These are phyloP conservation scores for Orcinus orca DNA, from an alignment of 2,113 vertebrate species.

Conservation along the genomic window DNA sequence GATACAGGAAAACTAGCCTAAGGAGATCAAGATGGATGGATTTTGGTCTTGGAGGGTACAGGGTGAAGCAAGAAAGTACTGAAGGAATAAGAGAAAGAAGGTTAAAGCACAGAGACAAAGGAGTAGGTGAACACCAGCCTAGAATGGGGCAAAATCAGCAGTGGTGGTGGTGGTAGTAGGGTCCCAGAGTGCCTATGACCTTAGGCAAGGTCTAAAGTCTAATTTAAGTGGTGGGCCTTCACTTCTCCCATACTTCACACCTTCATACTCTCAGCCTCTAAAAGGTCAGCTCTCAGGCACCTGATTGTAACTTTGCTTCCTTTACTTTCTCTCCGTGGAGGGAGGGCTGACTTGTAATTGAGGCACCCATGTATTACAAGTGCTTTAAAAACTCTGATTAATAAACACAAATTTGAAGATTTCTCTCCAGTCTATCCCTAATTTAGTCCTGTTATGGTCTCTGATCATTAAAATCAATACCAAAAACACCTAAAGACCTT, in stretches of 20 bases:
- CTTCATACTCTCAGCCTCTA: not conserved
- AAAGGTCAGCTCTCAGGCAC: not conserved
- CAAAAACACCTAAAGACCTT: not conserved
- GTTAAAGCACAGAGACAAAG: constrained; percentile 35
- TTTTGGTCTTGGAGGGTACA: not conserved
- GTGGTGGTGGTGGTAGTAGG: too few species aligned
- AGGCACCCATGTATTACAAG: not conserved
- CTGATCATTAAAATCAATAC: constrained; percentile 33
- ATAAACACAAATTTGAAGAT: constrained; percentile 37
- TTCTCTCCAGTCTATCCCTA: constrained; percentile 32
- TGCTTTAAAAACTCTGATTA: constrained; percentile 21
- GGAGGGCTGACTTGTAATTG: not conserved
- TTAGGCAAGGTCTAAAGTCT: not conserved
- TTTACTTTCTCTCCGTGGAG: not conserved
- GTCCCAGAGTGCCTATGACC: not conserved
- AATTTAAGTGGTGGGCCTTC: not conserved
- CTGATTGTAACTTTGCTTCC: not conserved
- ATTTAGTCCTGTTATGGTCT: not conserved
- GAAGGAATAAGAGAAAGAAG: constrained; percentile 27
- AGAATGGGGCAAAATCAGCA: not conserved
- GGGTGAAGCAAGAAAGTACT: not conserved
- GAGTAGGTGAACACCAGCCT: not conserved
- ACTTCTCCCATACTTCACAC: not conserved
- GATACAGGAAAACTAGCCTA: not conserved
- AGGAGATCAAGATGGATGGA: constrained; percentile 50